These are phyloP conservation scores for Cryptoblepharus egeriae DNA, from an alignment of 2,797 vertebrate species.

Conservation along the genomic window DNA sequence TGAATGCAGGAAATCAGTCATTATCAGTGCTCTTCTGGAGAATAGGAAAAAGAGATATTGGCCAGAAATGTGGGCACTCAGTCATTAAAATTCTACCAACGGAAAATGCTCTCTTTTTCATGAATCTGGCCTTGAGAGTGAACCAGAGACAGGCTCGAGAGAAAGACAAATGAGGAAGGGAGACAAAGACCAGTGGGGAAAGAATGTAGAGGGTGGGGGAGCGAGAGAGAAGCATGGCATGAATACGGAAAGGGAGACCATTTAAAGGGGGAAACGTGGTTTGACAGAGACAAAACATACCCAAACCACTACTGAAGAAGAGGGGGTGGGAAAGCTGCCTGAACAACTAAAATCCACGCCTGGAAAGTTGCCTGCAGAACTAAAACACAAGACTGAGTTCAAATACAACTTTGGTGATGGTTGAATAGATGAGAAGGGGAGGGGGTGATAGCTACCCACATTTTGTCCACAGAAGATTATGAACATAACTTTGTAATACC, in stretches of 20 bases:
- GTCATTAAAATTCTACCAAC: conserved; percentile 56
- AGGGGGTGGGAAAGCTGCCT: not conserved
- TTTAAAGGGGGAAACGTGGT: conserved; percentile 20
- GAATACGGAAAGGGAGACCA: not conserved
- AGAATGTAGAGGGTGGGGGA: not conserved
- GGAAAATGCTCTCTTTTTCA: conserved; percentile 11
- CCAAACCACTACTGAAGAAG: not conserved
- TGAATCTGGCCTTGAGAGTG: conserved; percentile 37
- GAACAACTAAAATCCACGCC: conserved; percentile 4
- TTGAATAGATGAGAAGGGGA: not conserved
- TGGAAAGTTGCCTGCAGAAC: not conserved
- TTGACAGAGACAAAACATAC: conserved; percentile 12
- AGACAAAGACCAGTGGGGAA: conserved; percentile 7
- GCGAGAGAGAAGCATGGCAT: not conserved
- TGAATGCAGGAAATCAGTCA: conserved; percentile 53
- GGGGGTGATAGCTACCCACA: not conserved
- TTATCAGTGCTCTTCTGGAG: conserved; percentile 32
- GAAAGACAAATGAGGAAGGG: conserved; percentile 36
- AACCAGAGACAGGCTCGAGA: conserved; percentile 37
- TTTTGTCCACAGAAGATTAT: not conserved
- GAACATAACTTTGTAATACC: not conserved
- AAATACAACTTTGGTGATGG: not conserved
- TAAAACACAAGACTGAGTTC: not conserved
- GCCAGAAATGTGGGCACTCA: not conserved
- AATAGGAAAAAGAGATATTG: conserved; percentile 15